These are phyloP conservation scores for Rotaria sp. DNA, from an alignment of 2,888 invertebrate species.

Conservation along the genomic window DNA sequence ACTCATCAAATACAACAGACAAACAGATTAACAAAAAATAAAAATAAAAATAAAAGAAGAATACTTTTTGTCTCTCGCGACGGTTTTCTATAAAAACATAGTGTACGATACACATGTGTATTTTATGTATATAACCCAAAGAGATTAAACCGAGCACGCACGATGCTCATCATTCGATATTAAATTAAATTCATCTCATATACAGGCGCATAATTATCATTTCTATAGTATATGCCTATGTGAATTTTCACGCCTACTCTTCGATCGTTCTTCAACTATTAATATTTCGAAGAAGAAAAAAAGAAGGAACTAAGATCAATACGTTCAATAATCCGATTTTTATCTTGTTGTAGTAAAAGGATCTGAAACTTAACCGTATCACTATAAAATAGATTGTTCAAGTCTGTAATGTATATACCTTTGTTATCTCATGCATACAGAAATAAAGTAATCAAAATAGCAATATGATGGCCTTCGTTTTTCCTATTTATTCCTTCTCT, in stretches of 20 bases:
- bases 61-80: not conserved
- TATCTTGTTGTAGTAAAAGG: not conserved
- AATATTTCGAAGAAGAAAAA: not conserved
- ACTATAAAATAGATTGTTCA: not conserved
- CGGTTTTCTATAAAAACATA: not conserved
- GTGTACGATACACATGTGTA: not conserved
- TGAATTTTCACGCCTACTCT: not conserved
- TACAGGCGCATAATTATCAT: not conserved
- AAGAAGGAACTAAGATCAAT: not conserved
- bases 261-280: not conserved
- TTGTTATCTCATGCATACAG: not conserved
- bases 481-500: not conserved
- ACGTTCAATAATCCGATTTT: not conserved
- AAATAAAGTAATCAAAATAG: not conserved
- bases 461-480: not conserved
- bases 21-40: not conserved
- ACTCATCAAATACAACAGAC: not conserved
- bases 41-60: not conserved
- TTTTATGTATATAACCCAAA: not conserved
- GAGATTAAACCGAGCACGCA: not conserved
- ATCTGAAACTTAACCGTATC: not conserved
- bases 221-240: not conserved
- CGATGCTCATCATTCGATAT: not conserved
- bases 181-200: not conserved
- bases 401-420: not conserved